Conservation (phyloP, 2,113 vertebrate species). For the Arothron firmamentum region DNA sequence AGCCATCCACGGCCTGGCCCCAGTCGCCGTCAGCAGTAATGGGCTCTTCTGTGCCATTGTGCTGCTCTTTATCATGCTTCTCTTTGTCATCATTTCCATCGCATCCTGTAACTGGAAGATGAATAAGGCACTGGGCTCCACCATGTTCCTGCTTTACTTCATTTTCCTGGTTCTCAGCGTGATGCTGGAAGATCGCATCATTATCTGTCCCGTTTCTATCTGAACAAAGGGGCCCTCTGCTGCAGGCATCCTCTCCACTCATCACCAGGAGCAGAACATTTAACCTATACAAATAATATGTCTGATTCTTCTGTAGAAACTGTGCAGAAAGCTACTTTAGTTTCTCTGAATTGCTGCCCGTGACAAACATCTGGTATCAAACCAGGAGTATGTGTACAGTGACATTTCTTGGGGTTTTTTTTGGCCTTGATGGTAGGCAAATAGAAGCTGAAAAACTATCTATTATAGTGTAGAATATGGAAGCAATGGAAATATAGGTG, state of each 20-base stretch:
- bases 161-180: conserved; percentile 91
- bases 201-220: conserved; percentile 78
- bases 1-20: conserved; percentile 70
- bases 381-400: conserved; percentile 6
- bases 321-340: conserved; percentile 17
- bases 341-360: conserved; percentile 23
- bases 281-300: not conserved
- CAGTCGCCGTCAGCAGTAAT: conserved; percentile 92
- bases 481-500: too few relatives aligned
- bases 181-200: conserved; percentile 91
- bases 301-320: conserved; percentile 13
- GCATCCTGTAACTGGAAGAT: conserved; percentile 90
- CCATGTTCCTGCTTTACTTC: conserved; percentile 94
- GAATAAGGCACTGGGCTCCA: conserved; percentile 89
- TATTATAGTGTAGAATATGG: too few relatives aligned
- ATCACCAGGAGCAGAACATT: conserved; percentile 8
- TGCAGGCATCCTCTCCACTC: not conserved
- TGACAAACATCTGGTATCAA: conserved; percentile 1
- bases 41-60: conserved; percentile 96
- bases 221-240: conserved; percentile 21
- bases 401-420: conserved; percentile 1
- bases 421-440: too few relatives aligned
- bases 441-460: too few relatives aligned
- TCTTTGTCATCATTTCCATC: conserved; percentile 93
- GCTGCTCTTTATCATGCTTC: conserved; percentile 94